A percentile compares a stretch with the other conserved stretches of the same genome.
phyloP scores from a whole-genome alignment of 2,797 vertebrate genomes.

The Emys orbicularis region DNA sequence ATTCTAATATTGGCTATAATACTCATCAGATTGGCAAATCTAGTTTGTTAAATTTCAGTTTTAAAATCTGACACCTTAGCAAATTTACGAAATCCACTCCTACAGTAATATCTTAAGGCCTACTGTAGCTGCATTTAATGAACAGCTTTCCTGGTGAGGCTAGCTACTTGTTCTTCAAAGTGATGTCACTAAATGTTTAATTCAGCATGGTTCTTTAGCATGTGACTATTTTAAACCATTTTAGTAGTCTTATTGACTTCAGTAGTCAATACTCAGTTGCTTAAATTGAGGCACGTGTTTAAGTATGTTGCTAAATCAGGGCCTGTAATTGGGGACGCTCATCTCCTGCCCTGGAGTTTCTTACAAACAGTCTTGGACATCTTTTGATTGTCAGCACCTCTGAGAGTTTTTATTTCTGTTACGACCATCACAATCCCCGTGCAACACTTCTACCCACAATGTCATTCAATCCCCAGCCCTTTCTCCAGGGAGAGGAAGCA shows the following conservation, averaged over 20 bases:
- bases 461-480: too few species aligned
- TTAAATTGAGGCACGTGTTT: neutral
- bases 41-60: neutral
- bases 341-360: neutral
- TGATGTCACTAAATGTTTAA: constrained; percentile 15
- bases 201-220: neutral
- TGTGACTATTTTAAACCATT: neutral
- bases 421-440: too few species aligned
- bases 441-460: too few species aligned
- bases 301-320: neutral
- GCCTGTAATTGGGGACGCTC: neutral
- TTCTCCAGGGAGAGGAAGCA: too few species aligned
- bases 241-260: neutral
- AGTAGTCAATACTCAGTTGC: neutral
- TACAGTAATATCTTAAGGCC: neutral
- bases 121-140: neutral
- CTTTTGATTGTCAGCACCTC: neutral
- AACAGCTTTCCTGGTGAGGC: neutral
- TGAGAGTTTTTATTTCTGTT: neutral
- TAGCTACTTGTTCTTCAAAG: constrained; percentile 22
- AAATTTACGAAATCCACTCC: neutral
- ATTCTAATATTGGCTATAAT: neutral
- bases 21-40: neutral
- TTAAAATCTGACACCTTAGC: neutral
- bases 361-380: neutral